phyloP scores from a whole-genome alignment of 2,888 invertebrate genomes.

The Athetis lepigone region DNA sequence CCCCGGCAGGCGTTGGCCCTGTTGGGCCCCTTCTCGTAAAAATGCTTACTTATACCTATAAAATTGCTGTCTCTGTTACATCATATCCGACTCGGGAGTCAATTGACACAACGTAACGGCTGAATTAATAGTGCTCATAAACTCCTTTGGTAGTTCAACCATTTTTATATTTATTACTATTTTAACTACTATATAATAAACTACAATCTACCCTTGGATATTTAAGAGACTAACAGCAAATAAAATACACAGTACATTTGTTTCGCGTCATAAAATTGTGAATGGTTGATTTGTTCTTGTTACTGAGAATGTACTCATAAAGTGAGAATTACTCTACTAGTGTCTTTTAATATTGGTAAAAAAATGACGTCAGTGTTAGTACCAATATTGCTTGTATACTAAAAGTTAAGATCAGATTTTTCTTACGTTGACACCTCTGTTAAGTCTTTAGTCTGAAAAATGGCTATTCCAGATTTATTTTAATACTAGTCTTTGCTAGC shows the following conservation, averaged over 20 bases:
- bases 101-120: constrained; percentile 11
- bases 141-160: constrained; percentile 11
- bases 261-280: constrained; percentile 14
- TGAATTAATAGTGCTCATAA: constrained; percentile 22
- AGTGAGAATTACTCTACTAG: not conserved
- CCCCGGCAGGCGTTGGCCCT: too few species aligned
- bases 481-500: too few species aligned
- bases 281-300: constrained; percentile 14
- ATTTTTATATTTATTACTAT: constrained; percentile 39
- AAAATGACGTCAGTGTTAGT: too few species aligned
- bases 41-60: not conserved
- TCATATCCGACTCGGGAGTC: constrained; percentile 14
- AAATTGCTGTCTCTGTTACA: not conserved
- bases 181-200: constrained; percentile 45
- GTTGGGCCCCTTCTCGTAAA: too few species aligned
- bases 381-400: too few species aligned
- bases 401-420: too few species aligned
- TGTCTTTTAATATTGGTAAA: not conserved
- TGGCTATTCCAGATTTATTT: too few species aligned
- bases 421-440: too few species aligned
- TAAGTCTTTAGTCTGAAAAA: too few species aligned
- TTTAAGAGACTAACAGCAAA: constrained; percentile 19
- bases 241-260: constrained; percentile 22
- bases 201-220: constrained; percentile 10
- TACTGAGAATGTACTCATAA: constrained; percentile 3